Percentiles rank a stretch among this genome's conserved stretches.
These are phyloP conservation scores for Suncus etruscus DNA, from an alignment of 2,113 vertebrate species.

Conservation along the genomic window DNA sequence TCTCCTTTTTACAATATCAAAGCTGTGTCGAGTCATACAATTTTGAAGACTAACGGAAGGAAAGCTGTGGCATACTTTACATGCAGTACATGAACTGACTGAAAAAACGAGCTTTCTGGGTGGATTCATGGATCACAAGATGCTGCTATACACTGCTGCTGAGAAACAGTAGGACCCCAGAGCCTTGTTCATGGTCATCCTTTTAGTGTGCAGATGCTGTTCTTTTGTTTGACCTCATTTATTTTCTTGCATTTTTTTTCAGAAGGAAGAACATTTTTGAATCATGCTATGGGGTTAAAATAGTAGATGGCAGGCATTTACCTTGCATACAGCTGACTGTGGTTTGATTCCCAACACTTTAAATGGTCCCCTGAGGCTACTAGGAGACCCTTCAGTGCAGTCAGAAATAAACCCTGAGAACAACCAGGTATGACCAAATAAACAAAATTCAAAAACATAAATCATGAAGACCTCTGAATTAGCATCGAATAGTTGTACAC, in stretches of 20 bases:
- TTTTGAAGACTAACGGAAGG: neutral
- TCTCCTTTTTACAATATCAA: neutral
- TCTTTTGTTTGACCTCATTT: constrained; percentile 42
- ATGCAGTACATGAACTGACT: neutral
- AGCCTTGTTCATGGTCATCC: neutral
- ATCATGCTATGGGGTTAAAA: neutral
- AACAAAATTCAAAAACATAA: neutral
- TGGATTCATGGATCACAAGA: neutral
- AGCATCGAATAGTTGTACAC: constrained; percentile 74
- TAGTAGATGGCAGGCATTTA: no score
- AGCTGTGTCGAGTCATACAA: neutral
- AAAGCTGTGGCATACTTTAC: neutral
- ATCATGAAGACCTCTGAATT: constrained; percentile 60
- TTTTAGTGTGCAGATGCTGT: neutral
- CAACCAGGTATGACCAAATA: no score
- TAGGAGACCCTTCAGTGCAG: no score
- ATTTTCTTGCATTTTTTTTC: constrained; percentile 72
- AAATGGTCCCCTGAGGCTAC: no score
- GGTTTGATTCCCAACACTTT: no score
- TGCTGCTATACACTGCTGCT: neutral
- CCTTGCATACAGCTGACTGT: no score
- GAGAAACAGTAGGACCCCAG: neutral
- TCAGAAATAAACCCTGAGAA: no score
- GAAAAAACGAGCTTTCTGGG: neutral
- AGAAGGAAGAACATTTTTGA: neutral